phyloP scores from a whole-genome alignment of 2,113 vertebrate species.

The Alosa alosa region DNA sequence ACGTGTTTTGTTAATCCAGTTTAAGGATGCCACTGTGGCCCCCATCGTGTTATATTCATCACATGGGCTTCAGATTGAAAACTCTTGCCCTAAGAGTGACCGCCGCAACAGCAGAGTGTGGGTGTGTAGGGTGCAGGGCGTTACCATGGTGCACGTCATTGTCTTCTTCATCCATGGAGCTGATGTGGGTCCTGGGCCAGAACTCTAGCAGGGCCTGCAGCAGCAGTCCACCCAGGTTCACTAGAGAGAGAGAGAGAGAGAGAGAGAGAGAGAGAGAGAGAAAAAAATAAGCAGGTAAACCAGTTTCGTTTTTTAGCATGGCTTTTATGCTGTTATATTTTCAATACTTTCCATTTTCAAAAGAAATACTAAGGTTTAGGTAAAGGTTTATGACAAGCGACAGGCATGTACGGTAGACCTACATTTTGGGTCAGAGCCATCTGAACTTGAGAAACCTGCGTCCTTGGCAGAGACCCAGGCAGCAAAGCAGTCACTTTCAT shows the following conservation, averaged over 20 bases:
- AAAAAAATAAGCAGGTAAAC: not conserved
- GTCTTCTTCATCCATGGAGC: slow-evolving; percentile 93
- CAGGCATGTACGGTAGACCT: not conserved
- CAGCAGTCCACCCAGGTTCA: slow-evolving; percentile 95
- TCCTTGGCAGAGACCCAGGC: slow-evolving; percentile 99
- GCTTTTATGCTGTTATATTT: too few species aligned
- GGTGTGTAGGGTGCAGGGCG: not conserved
- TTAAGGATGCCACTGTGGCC: not conserved
- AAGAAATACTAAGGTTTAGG: too few species aligned
- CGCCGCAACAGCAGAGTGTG: not conserved
- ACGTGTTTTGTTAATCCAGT: too few species aligned
- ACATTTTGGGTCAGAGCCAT: slow-evolving; percentile 97
- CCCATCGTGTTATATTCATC: not conserved
- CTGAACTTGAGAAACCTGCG: slow-evolving; percentile 92
- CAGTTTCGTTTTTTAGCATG: not conserved
- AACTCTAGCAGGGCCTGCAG: slow-evolving; percentile 95
- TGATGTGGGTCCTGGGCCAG: slow-evolving; percentile 96
- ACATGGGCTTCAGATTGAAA: not conserved
- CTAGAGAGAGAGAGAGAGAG: slow-evolving; percentile 54
- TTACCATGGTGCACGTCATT: slow-evolving; percentile 83
- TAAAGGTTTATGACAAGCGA: not conserved
- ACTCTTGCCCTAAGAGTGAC: not conserved
- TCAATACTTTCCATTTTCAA: too few species aligned
- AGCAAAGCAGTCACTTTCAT: slow-evolving; percentile 97
- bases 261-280: too few species aligned